Conservation (phyloP, 1,140 invertebrate genomes). For the Ostrea edulis region DNA sequence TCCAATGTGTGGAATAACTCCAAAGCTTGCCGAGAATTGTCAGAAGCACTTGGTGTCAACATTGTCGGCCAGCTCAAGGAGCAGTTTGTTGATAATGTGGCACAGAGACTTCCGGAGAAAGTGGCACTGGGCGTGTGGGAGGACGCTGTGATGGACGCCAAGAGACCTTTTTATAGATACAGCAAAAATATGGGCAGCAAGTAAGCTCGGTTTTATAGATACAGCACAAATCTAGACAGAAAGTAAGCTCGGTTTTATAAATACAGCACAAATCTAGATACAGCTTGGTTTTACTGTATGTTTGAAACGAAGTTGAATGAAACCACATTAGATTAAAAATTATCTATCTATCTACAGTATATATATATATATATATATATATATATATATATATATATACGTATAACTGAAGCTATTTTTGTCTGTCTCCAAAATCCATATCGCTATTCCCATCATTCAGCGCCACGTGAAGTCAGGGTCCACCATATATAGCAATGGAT, state of each 20-base stretch:
- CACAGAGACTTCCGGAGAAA: neutral
- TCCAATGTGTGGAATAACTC: slow-evolving; percentile 67
- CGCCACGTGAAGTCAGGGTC: too few relatives aligned
- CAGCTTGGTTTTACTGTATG: neutral
- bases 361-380: too few relatives aligned
- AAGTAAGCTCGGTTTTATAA: neutral
- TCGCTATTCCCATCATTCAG: too few relatives aligned
- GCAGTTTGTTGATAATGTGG: neutral
- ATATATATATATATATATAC: too few relatives aligned
- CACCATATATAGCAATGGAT: too few relatives aligned
- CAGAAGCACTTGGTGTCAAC: neutral
- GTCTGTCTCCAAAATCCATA: too few relatives aligned
- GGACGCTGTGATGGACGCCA: slow-evolving; percentile 65
- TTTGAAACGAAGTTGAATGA: too few relatives aligned
- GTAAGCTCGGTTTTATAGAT: neutral
- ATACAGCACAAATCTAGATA: neutral
- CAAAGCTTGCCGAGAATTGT: slow-evolving; percentile 56
- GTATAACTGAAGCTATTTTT: too few relatives aligned
- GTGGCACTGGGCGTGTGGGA: slow-evolving; percentile 68
- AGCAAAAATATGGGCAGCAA: slow-evolving; percentile 8
- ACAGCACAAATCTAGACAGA: neutral
- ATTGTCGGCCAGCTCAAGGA: neutral
- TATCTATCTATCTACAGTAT: too few relatives aligned
- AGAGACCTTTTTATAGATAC: slow-evolving; percentile 7
- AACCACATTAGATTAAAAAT: too few relatives aligned